Percentiles rank a stretch among this genome's conserved stretches.
Conservation (phyloP, 1,140 invertebrate species). For the Ceratina calcarata region DNA sequence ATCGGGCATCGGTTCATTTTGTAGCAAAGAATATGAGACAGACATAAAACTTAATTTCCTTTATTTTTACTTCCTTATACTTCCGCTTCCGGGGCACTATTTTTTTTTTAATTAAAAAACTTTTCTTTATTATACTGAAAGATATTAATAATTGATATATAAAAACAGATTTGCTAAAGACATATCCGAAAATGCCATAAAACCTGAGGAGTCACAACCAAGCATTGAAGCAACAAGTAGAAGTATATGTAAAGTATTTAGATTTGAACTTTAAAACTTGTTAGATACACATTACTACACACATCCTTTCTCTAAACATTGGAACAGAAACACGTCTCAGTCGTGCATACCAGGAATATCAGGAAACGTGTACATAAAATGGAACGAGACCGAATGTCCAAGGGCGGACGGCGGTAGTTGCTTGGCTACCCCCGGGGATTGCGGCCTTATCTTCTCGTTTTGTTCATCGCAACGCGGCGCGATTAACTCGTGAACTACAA, state of each 20-base stretch:
- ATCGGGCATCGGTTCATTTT: no score
- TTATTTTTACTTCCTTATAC: no score
- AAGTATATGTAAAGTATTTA: not conserved
- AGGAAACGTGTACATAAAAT: conserved; percentile 5
- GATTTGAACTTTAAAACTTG: not conserved
- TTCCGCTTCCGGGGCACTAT: no score
- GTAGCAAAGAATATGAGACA: no score
- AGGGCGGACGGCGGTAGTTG: not conserved
- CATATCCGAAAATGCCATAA: no score
- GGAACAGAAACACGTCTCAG: not conserved
- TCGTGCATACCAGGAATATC: not conserved
- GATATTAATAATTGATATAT: no score
- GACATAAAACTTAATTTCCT: no score
- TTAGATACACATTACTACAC: not conserved
- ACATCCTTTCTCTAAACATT: not conserved
- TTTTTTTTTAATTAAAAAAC: no score
- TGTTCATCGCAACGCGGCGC: conserved; percentile 1
- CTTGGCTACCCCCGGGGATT: conserved; percentile 11
- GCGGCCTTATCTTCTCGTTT: conserved; percentile 30
- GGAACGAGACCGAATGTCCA: not conserved
- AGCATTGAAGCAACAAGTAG: not conserved
- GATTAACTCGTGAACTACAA: conserved; percentile 29
- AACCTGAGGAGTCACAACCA: no score
- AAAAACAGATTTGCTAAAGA: no score
- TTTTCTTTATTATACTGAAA: no score